Evolutionary conservation across 2,113 vertebrate species (phyloP), one percentile per base, ranked within the genome.

Genomic region (Hemiprocne comata): DNA sequence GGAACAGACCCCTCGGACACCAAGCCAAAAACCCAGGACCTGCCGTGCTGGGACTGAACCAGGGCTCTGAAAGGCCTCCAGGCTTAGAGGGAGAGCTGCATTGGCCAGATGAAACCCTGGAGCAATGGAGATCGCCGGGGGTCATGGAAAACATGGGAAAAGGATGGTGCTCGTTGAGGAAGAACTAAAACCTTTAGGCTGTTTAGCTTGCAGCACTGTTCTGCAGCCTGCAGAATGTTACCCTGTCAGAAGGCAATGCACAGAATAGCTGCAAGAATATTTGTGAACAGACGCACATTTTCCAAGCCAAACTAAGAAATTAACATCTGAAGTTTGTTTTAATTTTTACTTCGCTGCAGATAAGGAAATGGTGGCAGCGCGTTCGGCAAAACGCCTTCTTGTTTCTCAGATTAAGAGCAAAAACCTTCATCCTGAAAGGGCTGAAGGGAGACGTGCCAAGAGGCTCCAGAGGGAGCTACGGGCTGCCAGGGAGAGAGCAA

Each of bases 91-190:
- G 82, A 71, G 74, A 71, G 58, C 74, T 34, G 74, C 82, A n/a
- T 4, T 1, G 3, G 28, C 11, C 0, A 0, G 38, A 44, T 48
- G 42, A 60, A 69, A 69, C 13, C 38, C 53, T 0, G 0, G 70
- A 74, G 70, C 55, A 66, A 51, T 15, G 28, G n/a, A 57, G 71
- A 80, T 70, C 18, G 65, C 50, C 15, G 5, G 61, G 85, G 82
- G 79, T 38, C 48, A 82, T 3, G 26, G 44, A 53, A 71, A 88
- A 42, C 29, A 44, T 3, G 26, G 78, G 74, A 18, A 67, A 62
- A 75, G 38, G 44, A 21, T 8, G 17, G 13, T 23, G 77, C 67
- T 81, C 53, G 66, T 4, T 36, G 55, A 57, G 61, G 58, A 65
- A 53, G n/a, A 75, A 26, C n/a, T 13, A 13, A 53, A 67, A 79